These are phyloP conservation scores for Oreochromis tanganicae DNA, from an alignment of 2,113 vertebrate species.

Conservation along the genomic window DNA sequence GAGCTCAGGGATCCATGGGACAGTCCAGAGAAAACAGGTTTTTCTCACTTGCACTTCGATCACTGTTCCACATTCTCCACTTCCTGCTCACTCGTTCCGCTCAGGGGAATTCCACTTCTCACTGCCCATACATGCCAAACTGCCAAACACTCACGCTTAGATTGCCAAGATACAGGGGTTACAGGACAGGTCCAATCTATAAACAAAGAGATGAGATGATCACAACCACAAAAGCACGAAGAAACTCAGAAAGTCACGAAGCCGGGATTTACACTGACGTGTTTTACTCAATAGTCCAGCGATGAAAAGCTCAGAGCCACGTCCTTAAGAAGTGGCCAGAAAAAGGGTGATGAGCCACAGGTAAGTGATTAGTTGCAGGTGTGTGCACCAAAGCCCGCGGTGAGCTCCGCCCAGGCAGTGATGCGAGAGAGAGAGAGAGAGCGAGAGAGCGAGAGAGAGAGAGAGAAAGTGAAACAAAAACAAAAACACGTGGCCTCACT, in stretches of 20 bases:
- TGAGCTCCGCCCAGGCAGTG: neutral
- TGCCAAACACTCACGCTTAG: neutral
- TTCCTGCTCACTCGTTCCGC: neutral
- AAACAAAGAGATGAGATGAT: neutral
- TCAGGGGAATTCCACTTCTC: neutral
- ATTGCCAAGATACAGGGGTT: neutral
- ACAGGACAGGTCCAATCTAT: neutral
- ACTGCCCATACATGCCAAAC: neutral
- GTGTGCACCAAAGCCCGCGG: neutral
- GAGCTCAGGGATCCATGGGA: neutral
- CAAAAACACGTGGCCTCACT: neutral
- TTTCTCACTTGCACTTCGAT: neutral
- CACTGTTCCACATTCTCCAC: neutral
- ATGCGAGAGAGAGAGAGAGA: neutral
- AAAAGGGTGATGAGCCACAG: neutral
- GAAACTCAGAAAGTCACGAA: neutral
- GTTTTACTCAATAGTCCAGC: neutral
- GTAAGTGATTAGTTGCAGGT: neutral
- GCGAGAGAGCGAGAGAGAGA: neutral
- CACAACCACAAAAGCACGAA: neutral
- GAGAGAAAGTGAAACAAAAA: neutral
- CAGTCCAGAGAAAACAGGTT: neutral
- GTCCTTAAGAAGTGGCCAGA: neutral
- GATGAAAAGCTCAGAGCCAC: neutral
- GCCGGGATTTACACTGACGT: neutral